Base-by-base conservation (phyloP, 1,140 invertebrate genomes). In the Drosophila pectinifera region DNA sequence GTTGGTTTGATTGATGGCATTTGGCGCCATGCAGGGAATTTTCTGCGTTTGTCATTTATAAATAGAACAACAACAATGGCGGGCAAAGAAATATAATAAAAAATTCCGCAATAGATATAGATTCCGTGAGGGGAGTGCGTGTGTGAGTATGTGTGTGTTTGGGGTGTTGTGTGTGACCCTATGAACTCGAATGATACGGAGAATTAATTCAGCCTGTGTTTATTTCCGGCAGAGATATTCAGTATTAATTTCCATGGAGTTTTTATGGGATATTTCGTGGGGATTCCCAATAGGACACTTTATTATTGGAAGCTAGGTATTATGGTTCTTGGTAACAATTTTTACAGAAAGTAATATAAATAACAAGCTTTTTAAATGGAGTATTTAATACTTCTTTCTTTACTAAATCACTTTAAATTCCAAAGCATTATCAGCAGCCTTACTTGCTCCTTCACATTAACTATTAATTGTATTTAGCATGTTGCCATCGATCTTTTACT, bases 1-100 rank as follows among this genome's bases (percentile, higher is more conserved):
- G 49, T 70, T 70, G 67, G 64, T 56, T 74, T 80, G 78, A 80
- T 80, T 80, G 77, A 80, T 80, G 70, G 70, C 49, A 46, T 74
- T 80, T 67, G 59, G 55, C 54, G 68, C 45, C 64, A 58, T 61
- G 53, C 55, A 63, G 74, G 55, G 73, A 48, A 38, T 41, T 39
- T 79, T 72, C 54, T 65, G 75, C 69, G 67, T 79, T 73, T 59
- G 48, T 48, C 43, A 64, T 79, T 59, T 78, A 79, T 79, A 78
- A 78, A 78, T 78, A 78, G 74, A 45, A 78, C 51, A 56, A 38
- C 26, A 69, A 69, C 63, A 56, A 46, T 38, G 18, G 10, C 43
- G 11, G 18, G 24, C n/a, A 56, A 51, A 22, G 26, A 36, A 42
- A 68, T 65, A 68, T 64, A 68, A 68, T 64, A 65, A 64, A 68